A percentile compares a stretch with the other conserved stretches of the same genome.
These are phyloP conservation scores for Anodontia alba DNA, from an alignment of 2,888 invertebrate genomes.

Conservation along the genomic window DNA sequence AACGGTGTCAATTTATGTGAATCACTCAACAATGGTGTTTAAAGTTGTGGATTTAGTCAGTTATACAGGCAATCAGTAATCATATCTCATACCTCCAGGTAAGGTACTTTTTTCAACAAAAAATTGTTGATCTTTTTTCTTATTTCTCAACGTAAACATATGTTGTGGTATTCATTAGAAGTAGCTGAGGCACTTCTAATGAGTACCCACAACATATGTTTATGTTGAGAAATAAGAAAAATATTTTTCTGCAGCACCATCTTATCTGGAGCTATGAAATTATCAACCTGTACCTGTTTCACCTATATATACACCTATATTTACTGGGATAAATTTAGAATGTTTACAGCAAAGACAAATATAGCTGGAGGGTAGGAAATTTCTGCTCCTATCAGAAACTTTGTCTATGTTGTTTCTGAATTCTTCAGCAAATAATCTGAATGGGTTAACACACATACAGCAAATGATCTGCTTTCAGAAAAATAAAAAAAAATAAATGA, in stretches of 20 bases:
- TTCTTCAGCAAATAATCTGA: conserved; percentile 10
- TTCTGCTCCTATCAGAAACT: conserved; percentile 15
- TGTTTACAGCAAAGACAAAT: conserved; percentile 57
- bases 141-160: no score
- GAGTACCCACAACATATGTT: no score
- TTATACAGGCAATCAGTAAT: conserved; percentile 4
- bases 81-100: neutral
- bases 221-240: no score
- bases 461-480: neutral
- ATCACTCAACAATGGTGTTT: conserved; percentile 11
- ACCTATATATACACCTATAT: no score
- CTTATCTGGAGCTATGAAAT: neutral
- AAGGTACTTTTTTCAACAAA: no score
- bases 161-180: no score
- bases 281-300: conserved; percentile 2
- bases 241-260: no score
- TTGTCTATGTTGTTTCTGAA: neutral
- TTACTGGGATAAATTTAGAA: conserved; percentile 20
- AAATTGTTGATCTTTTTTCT: no score
- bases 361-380: conserved; percentile 48
- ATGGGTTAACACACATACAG: neutral
- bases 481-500: neutral
- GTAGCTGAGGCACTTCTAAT: no score
- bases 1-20: neutral
- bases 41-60: conserved; percentile 8